phyloP scores from a whole-genome alignment of 2,113 vertebrate species.

The Chinchilla lanigera region DNA sequence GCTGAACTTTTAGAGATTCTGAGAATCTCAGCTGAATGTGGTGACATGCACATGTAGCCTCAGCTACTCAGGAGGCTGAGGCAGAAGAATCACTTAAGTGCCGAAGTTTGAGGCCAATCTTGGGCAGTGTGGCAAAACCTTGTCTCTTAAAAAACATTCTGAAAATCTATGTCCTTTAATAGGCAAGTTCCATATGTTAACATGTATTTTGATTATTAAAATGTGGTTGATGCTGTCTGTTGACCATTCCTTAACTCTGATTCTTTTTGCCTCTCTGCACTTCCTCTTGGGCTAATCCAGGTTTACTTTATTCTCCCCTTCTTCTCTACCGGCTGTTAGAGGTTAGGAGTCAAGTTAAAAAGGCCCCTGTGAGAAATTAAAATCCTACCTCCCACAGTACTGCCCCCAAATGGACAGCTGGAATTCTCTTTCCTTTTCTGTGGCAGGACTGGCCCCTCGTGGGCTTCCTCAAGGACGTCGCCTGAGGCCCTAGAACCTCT shows the following conservation, averaged over 20 bases:
- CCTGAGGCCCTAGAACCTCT: background rate
- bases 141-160: background rate
- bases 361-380: background rate
- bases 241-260: constrained; percentile 18
- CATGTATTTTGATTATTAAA: constrained; percentile 46
- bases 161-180: background rate
- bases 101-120: background rate
- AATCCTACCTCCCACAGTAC: background rate
- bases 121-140: background rate
- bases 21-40: background rate
- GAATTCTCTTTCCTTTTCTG: background rate
- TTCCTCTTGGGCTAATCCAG: background rate
- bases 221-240: constrained; percentile 1
- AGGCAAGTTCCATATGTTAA: constrained; percentile 31
- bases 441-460: background rate
- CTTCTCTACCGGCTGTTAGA: background rate
- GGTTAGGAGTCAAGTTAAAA: constrained; percentile 27
- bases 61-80: background rate
- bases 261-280: background rate
- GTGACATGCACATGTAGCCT: background rate
- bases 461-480: background rate
- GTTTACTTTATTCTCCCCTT: background rate
- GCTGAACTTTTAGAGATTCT: constrained; percentile 17
- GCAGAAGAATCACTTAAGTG: background rate
- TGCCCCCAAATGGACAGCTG: background rate